These are phyloP conservation scores for Hermetia illucens DNA, from an alignment of 1,140 invertebrate species.

Conservation along the genomic window DNA sequence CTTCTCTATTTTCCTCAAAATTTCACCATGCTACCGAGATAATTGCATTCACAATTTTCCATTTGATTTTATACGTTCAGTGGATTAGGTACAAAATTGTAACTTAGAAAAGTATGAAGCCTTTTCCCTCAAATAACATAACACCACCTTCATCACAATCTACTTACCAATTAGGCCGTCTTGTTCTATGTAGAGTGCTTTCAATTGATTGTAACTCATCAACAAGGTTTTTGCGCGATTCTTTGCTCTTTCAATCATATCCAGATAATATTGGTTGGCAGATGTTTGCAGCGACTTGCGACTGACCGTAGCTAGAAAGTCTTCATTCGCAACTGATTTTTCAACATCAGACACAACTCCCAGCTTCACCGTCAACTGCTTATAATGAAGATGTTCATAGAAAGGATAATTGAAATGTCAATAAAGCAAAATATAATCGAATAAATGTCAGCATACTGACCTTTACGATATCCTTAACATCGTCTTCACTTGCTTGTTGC, in stretches of 20 bases:
- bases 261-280: constrained; percentile 19
- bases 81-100: too few relatives aligned
- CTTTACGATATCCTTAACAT: constrained; percentile 1
- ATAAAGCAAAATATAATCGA: neutral
- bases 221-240: constrained; percentile 15
- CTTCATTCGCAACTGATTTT: constrained; percentile 29
- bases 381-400: neutral
- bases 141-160: too few relatives aligned
- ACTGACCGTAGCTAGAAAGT: constrained; percentile 28
- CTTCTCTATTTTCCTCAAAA: too few relatives aligned
- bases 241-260: constrained; percentile 22
- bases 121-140: too few relatives aligned
- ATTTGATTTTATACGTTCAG: too few relatives aligned
- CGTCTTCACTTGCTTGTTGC: neutral
- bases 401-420: neutral
- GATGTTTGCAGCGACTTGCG: constrained; percentile 22
- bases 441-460: neutral
- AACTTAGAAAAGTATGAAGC: too few relatives aligned
- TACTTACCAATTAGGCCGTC: constrained; percentile 21
- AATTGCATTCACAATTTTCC: too few relatives aligned
- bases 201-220: constrained; percentile 20
- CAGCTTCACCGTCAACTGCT: constrained; percentile 23
- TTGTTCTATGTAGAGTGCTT: constrained; percentile 23
- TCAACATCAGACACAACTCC: constrained; percentile 22
- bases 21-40: too few relatives aligned